Percentiles rank a stretch among this genome's conserved stretches.
These are phyloP conservation scores for Solea solea DNA, from an alignment of 2,113 vertebrate species.

Conservation along the genomic window DNA sequence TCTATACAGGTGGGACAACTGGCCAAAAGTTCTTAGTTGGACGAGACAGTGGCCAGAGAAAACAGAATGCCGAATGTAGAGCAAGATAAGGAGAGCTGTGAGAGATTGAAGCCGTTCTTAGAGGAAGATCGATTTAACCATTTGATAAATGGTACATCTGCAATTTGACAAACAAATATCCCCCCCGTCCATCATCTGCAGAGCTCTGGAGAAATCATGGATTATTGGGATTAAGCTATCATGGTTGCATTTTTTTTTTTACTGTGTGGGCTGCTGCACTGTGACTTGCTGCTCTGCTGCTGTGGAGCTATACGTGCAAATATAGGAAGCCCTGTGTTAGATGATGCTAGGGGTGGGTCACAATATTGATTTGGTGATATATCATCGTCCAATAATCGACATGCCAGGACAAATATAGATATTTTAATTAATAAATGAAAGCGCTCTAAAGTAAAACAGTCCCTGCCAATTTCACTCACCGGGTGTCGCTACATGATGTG, in stretches of 20 bases:
- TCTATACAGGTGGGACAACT: slow-evolving; percentile 1
- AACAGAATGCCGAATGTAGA: slow-evolving; percentile 8
- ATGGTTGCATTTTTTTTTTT: background rate
- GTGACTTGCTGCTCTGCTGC: slow-evolving; percentile 1
- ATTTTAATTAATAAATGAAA: too few species aligned
- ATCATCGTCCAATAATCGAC: too few species aligned
- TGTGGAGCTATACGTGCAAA: background rate
- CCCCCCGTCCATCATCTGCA: background rate
- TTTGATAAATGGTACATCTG: slow-evolving; percentile 18
- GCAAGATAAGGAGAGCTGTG: slow-evolving; percentile 1
- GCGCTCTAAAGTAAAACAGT: too few species aligned
- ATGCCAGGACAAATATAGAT: too few species aligned
- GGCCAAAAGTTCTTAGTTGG: background rate
- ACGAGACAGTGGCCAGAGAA: background rate
- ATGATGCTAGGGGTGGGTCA: too few species aligned
- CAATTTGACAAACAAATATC: slow-evolving; percentile 23
- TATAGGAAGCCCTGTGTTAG: background rate
- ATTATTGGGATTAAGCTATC: background rate
- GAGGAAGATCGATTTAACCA: slow-evolving; percentile 7
- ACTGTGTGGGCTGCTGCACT: slow-evolving; percentile 8
- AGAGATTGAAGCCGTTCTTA: slow-evolving; percentile 22
- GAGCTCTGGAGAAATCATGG: slow-evolving; percentile 40
- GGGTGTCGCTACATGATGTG: too few species aligned
- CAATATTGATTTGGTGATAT: too few species aligned
- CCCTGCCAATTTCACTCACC: too few species aligned